These are phyloP conservation scores for Zaprionus lineosus DNA, from an alignment of 2,888 invertebrate species.

Conservation along the genomic window DNA sequence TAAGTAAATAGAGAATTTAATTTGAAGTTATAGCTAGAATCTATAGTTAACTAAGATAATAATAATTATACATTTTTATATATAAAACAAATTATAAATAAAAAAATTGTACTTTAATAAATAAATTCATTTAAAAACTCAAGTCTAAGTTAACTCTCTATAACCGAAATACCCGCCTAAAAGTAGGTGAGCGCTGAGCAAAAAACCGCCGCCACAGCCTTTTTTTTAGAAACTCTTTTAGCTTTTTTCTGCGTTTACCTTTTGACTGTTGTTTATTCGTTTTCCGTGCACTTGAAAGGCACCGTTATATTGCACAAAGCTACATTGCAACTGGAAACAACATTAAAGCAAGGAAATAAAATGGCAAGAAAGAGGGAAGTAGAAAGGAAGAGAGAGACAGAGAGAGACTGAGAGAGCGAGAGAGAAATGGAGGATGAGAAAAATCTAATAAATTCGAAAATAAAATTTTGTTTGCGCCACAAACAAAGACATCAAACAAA, in stretches of 20 bases:
- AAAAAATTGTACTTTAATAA: too few relatives aligned
- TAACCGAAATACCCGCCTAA: background rate
- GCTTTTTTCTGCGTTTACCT: slow-evolving; percentile 8
- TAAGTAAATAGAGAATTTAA: too few relatives aligned
- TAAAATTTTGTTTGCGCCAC: slow-evolving; percentile 52
- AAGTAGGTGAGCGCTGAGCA: background rate
- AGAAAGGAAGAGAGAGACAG: background rate
- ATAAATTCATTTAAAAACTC: too few relatives aligned
- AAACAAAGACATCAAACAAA: slow-evolving; percentile 60
- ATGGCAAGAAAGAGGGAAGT: too few relatives aligned
- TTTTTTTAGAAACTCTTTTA: slow-evolving; percentile 21
- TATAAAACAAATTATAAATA: too few relatives aligned
- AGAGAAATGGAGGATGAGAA: slow-evolving; percentile 7
- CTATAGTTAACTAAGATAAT: too few relatives aligned
- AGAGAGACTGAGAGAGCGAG: background rate
- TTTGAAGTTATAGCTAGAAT: too few relatives aligned
- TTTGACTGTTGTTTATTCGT: slow-evolving; percentile 37
- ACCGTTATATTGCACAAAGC: slow-evolving; percentile 41
- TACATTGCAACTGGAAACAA: slow-evolving; percentile 39
- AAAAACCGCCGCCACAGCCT: background rate
- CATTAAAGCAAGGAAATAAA: too few relatives aligned
- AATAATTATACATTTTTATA: too few relatives aligned
- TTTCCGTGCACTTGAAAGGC: slow-evolving; percentile 55
- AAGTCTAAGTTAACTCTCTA: too few relatives aligned
- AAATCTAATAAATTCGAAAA: slow-evolving; percentile 64